phyloP scores from a whole-genome alignment of 37 sponge, comb jelly and placozoan species.

The Hormiphora californensis region DNA sequence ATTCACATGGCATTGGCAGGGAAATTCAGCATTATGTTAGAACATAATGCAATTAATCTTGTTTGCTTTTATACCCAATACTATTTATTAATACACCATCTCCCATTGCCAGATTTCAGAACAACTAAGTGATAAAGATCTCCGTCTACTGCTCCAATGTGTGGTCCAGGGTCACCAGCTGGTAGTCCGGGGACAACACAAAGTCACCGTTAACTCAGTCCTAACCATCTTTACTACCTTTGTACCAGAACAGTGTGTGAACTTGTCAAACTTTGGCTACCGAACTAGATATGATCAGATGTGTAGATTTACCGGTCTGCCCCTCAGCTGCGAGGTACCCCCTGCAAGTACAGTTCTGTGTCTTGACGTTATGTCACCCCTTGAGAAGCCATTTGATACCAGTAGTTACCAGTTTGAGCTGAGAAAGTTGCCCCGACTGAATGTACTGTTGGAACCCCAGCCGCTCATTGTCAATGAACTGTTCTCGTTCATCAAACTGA shows the following conservation, averaged over 20 bases:
- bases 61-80: background rate
- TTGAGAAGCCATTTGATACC: conserved; percentile 6
- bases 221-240: conserved; percentile 21
- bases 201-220: background rate
- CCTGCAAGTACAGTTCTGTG: background rate
- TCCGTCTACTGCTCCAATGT: conserved; percentile 1
- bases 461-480: conserved; percentile 13
- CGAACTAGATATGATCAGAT: background rate
- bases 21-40: no score
- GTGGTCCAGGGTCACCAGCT: background rate
- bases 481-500: background rate
- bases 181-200: conserved; percentile 8
- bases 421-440: background rate
- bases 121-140: background rate
- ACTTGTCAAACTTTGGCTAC: conserved; percentile 16
- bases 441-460: background rate
- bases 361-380: background rate
- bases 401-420: background rate
- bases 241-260: background rate
- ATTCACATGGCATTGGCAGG: no score
- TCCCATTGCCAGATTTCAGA: conserved; percentile 31
- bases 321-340: background rate
- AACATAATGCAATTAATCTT: no score
- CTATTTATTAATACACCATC: background rate
- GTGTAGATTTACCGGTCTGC: conserved; percentile 10